Conservation (phyloP, 2,888 invertebrate species). For the Biston stratarius region DNA sequence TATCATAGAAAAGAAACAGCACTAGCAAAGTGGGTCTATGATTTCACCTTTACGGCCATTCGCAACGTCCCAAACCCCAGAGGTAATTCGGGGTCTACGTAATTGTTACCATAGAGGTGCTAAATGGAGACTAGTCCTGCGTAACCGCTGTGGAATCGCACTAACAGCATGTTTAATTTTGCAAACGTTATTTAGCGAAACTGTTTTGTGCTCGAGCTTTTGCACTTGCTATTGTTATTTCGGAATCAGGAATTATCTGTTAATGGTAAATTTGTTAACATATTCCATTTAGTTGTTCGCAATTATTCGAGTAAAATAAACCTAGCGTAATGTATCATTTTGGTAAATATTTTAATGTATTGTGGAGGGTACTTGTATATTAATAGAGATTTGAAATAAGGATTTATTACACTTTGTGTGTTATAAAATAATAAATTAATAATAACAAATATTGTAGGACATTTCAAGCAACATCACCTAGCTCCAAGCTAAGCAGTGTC, state of each 20-base stretch:
- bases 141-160: conserved; percentile 62
- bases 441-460: no score
- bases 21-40: conserved; percentile 16
- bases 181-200: conserved; percentile 72
- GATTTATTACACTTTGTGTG: no score
- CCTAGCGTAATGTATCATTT: neutral
- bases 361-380: no score
- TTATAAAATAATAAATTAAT: no score
- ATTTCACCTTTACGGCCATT: conserved; percentile 31
- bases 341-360: no score
- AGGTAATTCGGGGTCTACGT: conserved; percentile 46
- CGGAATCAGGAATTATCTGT: conserved; percentile 5
- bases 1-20: conserved; percentile 12
- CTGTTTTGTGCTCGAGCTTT: conserved; percentile 17
- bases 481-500: no score
- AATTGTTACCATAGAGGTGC: conserved; percentile 63
- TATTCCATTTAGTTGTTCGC: neutral
- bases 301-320: neutral
- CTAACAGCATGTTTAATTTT: conserved; percentile 74
- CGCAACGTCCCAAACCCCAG: conserved; percentile 12
- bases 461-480: no score
- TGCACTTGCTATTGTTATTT: conserved; percentile 4
- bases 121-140: conserved; percentile 62
- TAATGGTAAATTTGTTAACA: neutral
- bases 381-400: no score